Evolutionary conservation across 1,140 invertebrate species (phyloP).

Genomic region (Bicyclus anynana): DNA sequence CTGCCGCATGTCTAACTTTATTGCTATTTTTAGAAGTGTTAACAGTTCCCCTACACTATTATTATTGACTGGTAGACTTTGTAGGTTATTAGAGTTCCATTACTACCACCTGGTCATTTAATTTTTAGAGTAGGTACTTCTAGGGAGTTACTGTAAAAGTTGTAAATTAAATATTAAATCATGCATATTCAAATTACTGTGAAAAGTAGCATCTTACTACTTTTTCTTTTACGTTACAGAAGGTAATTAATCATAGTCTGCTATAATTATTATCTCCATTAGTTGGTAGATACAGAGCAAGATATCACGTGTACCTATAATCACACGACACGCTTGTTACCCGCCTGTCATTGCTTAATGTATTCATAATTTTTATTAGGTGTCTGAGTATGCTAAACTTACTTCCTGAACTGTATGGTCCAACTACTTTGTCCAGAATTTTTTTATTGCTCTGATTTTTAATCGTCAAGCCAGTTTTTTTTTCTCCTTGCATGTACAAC

Average conservation of each 20-base stretch:
- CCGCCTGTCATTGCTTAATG: slow-evolving; percentile 19
- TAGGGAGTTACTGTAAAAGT: no score
- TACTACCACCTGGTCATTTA: no score
- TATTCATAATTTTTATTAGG: slow-evolving; percentile 25
- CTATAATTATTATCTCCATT: neutral
- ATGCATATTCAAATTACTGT: no score
- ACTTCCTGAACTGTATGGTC: slow-evolving; percentile 25
- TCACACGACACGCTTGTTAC: slow-evolving; percentile 28
- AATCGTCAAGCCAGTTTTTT: neutral
- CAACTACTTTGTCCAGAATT: neutral
- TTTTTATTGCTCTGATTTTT: neutral
- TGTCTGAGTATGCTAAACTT: slow-evolving; percentile 22
- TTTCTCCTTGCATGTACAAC: neutral
- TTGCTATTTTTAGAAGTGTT: no score
- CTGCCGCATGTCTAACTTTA: no score
- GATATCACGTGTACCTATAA: slow-evolving; percentile 29
- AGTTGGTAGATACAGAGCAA: slow-evolving; percentile 5
- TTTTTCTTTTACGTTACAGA: neutral
- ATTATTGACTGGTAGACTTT: no score
- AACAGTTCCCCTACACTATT: no score
- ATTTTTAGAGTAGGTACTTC: no score
- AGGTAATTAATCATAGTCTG: neutral
- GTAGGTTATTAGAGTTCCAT: no score
- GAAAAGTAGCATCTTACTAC: no score
- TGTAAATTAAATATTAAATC: no score